A percentile compares a stretch with the other conserved stretches of the same genome.
Conservation (phyloP, 2,797 vertebrate species). For the Sebastiscus tertius region DNA sequence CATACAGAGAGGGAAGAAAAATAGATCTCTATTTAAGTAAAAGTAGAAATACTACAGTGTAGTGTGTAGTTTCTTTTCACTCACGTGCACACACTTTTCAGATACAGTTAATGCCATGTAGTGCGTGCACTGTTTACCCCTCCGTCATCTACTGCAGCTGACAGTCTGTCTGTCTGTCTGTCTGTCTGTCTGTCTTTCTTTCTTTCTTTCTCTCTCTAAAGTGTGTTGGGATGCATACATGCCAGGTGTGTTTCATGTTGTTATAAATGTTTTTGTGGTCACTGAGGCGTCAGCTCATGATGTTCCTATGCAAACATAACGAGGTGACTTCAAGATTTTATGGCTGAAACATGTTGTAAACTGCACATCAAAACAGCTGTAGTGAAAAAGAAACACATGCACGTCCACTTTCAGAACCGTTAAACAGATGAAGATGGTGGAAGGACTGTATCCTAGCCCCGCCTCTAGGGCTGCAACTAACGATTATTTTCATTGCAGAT, state of each 20-base stretch:
- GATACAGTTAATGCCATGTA: too few relatives aligned
- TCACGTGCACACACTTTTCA: accelerated
- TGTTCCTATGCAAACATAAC: neutral
- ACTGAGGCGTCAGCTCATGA: neutral
- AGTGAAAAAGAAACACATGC: neutral
- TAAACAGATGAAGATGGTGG: neutral
- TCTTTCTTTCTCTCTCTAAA: too few relatives aligned
- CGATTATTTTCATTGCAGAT: accelerated
- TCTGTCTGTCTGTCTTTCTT: too few relatives aligned
- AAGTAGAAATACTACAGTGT: too few relatives aligned
- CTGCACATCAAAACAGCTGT: neutral
- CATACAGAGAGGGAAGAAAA: too few relatives aligned
- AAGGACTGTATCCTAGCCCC: neutral
- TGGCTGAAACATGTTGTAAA: neutral
- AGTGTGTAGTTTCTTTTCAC: too few relatives aligned
- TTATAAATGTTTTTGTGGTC: neutral
- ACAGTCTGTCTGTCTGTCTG: too few relatives aligned
- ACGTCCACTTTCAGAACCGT: neutral
- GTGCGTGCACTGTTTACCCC: too few relatives aligned
- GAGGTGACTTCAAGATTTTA: neutral
- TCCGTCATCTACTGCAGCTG: too few relatives aligned
- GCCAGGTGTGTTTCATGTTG: neutral
- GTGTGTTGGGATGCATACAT: neutral
- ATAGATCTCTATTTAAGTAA: too few relatives aligned
- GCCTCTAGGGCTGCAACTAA: too few relatives aligned